Base-by-base conservation (phyloP, 53 echinoderm and acorn worm genomes). In the Crossaster papposus region DNA sequence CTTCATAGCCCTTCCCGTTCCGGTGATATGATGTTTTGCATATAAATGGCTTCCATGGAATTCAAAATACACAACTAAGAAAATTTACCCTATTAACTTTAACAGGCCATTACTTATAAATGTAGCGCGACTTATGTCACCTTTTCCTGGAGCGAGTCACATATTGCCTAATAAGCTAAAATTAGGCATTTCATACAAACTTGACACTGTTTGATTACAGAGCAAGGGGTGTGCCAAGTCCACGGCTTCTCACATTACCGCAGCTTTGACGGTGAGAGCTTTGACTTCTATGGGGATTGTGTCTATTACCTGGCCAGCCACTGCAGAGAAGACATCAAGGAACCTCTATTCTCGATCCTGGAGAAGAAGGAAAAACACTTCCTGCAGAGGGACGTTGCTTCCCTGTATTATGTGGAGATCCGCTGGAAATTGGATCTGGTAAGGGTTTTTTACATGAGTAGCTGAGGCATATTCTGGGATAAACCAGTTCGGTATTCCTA, bases 231-330 rank as follows among this genome's bases (percentile, higher is more conserved):
- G 53, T 91, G 91, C 62, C 24, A 12, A 3, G 50, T 70, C 14
- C 79, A 28, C 14, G 91, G 91, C 11, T 51, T 77, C 79, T 79
- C 54, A 35, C 81, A 72, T 34, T 87, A 86, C 88, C 29, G 18
- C 13, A 88, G 65, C 31, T 91, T 83, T 53, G 72, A 91, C 24
- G 33, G 53, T 6, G 11, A 51, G 15, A 1, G 0, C 18, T 91
- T 65, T 38, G 54, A 79, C 72, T 91, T 86, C 78, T 72, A 26
- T 58, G 86, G 87, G 14, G 80, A 68, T 53, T 91, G 91, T 35
- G 23, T 78, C 29, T 81, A 86, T 70, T 30, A 77, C 31, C 72
- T 91, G 15, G 77, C 81, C 28, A 6, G 65, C 15, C 70, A 89
- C 70, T 89, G 90, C 81, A 54, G 58, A 5, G 32, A 65, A 10